Evolutionary conservation across 2,113 vertebrate species (phyloP), one percentile per base, ranked within the genome.

Genomic region (Vicugna pacos): DNA sequence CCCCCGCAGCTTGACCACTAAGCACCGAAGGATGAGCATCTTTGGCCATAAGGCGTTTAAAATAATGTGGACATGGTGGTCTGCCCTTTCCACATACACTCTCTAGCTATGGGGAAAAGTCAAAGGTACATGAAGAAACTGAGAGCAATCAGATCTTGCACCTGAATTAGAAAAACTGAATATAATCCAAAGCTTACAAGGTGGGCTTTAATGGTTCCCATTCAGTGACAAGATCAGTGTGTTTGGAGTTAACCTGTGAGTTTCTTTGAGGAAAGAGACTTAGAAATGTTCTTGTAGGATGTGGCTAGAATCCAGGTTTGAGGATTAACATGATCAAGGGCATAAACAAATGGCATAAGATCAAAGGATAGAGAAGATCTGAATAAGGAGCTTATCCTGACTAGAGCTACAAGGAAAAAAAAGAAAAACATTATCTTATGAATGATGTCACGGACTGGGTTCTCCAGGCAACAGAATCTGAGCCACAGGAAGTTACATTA

Each of bases 281-380:
- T 48, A 26, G 35, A 85, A 93, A 62, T 70, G 35, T 46, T 70
- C 30, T 30, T 24, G 3, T 85, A 90, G 35, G 7, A 56, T 54
- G 4, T 80, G 32, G 46, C 24, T 56, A 50, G n/a, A 80, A 46
- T 80, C 62, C 28, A 58, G 14, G 14, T 38, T 60, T 72, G 48
- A 93, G 19, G 14, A 85, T 80, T 85, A 85, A 42, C 24, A 38
- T 26, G 15, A 73, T 58, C 56, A 73, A 58, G 86, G 50, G 8
- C 16, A 15, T 38, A 35, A 52, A 75, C 0, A 35, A 52, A 75
- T 0, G 0, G 19, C 24, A 69, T 67, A 62, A 13, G 12, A 52
- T 60, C 32, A 77, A 76, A 93, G 42, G 20, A 83, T 52, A 83
- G 73, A 38, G 14, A 69, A 48, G n/a, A 22, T 64, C 22, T 32